Evolutionary conservation across 2,113 vertebrate species (phyloP), one percentile per base, ranked within the genome.

Genomic region (rat (Rattus norvegicus)): DNA sequence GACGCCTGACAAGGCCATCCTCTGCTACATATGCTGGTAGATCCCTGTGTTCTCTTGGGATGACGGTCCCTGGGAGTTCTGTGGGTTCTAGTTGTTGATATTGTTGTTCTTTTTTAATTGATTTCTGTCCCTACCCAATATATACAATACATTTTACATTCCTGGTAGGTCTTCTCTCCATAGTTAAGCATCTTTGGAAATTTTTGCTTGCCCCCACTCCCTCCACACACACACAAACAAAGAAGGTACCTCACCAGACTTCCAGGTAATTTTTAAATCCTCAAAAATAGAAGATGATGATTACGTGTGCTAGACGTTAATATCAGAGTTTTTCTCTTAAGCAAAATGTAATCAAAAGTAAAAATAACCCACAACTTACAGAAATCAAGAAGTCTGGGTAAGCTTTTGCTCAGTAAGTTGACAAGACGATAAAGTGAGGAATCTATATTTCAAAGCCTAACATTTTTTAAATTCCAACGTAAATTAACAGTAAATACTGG

Each of bases 261-360:
- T 28, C 59, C 39, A 86, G 24, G 7, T 49, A 65, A 30, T 10
- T 67, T 43, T 65, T 30, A 30, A 65, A 85, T 47, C 8, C 7
- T 67, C 14, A 30, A 43, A 30, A 65, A 43, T 17, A 67, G 61
- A 36, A 19, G 10, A 47, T 43, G 5, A 47, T 65, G 26, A 63
- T 84, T 80, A 56, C 59, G 1, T 59, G 39, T 59, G 36, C n/a
- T 49, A 49, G 9, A 36, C 12, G 36, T 72, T 47, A 36, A 84
- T 39, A 3, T 65, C 65, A 79, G 56, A 79, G 52, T 84, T 96
- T 39, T 56, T 36, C 6, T 86, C 39, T 81, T 77, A 90, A 90
- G 12, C 2, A 80, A 4, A 86, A 12, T 80, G 7, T 59, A 80
- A 93, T 73, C 20, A 0, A 86, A 80, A 59, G 19, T 65, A 54